Percentiles rank a stretch among this genome's conserved stretches.
phyloP scores from a whole-genome alignment of 2,888 invertebrate species.

The Apomyelois bistriatella region DNA sequence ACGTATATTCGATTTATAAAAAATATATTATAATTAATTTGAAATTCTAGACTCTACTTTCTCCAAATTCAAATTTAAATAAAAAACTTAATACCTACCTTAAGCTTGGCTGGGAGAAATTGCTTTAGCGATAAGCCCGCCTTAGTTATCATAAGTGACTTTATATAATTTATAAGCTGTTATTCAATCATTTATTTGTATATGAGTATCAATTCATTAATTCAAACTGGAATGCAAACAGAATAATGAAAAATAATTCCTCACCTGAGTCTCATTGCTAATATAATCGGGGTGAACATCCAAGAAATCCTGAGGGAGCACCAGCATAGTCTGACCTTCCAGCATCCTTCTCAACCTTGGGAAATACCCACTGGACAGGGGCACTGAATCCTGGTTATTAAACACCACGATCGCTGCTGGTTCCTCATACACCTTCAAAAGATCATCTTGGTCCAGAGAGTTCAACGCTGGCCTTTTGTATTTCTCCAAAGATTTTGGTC shows the following conservation, averaged over 20 bases:
- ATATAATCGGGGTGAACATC: constrained; percentile 81
- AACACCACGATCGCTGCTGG: constrained; percentile 81
- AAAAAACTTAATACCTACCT: too few relatives aligned
- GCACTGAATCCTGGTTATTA: constrained; percentile 78
- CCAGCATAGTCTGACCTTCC: constrained; percentile 69
- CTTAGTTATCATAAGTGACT: too few relatives aligned
- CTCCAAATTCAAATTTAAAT: too few relatives aligned
- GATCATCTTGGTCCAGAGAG: constrained; percentile 74
- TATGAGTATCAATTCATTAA: too few relatives aligned
- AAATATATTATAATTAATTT: too few relatives aligned
- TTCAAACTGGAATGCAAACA: neutral
- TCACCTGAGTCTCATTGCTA: constrained; percentile 81
- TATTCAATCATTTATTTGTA: too few relatives aligned
- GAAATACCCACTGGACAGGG: constrained; percentile 74
- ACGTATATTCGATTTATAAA: too few relatives aligned
- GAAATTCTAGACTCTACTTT: too few relatives aligned
- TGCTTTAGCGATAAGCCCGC: too few relatives aligned
- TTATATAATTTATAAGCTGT: too few relatives aligned
- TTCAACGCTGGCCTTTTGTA: constrained; percentile 74
- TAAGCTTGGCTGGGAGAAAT: too few relatives aligned
- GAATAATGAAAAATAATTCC: constrained; percentile 1
- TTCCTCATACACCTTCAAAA: constrained; percentile 79
- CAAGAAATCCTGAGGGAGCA: constrained; percentile 78
- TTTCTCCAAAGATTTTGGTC: constrained; percentile 69
- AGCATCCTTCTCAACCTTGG: constrained; percentile 79